Base-by-base conservation (phyloP, 2,113 vertebrate species). In the Actenoides lindsayi region DNA sequence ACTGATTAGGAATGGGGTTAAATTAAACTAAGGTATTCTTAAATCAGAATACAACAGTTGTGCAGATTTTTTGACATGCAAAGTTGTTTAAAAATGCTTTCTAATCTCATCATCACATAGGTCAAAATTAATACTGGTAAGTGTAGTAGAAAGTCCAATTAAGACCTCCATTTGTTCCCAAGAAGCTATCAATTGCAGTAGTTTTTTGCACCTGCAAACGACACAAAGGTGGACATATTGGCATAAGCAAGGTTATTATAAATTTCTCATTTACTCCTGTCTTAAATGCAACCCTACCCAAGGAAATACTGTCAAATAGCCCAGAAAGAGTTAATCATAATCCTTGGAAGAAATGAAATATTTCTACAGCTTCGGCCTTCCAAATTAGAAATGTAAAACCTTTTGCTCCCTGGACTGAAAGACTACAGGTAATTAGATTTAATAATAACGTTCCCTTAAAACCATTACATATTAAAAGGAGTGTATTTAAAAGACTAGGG, bases 331-430 rank as follows among this genome's bases (percentile, higher is more conserved):
- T 91, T 91, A 85, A 62, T 35, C 74, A 69, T 65, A 51, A 59
- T 30, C 25, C 68, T 74, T 90, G 42, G 80, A 92, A 93, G 54
- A 94, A 88, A 94, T 81, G 0, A 89, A 87, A 23, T 78, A 75
- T 84, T 90, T 84, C 51, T 42, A 80, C 63, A 87, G 67, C 74
- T 90, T 88, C 65, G 90, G 31, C 44, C 83, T 76, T 41, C 54
- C 59, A 92, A 88, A 93, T 93, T 50, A 86, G 76, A 93, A 91
- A 87, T 80, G 59, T 54, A 86, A 93, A 94, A 86, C 17, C 42
- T 94, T 89, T 94, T 86, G 51, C 89, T 89, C 21, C 37, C 86
- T 44, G 73, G 46, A 90, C 6, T 87, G 46, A 46, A 95, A 60
- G 28, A 59, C 83, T 77, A 46, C 5, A 83, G 73, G n/a, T 93